phyloP scores from a whole-genome alignment of 1,140 invertebrate genomes.

The Bombus picipes region DNA sequence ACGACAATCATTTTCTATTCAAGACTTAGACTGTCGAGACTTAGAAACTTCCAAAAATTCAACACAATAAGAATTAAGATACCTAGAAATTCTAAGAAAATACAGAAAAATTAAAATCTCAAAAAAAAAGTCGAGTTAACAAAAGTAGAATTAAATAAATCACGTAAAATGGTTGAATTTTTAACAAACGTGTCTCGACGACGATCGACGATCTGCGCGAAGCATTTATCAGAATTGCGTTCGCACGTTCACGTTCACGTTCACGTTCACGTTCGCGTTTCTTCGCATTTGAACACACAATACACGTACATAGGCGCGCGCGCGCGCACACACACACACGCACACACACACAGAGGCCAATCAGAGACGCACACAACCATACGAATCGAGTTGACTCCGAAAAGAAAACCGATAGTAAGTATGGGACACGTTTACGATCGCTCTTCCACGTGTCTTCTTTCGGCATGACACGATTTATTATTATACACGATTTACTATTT shows the following conservation, averaged over 20 bases:
- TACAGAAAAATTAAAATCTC: background rate
- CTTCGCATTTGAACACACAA: slow-evolving; percentile 50
- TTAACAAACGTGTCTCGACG: slow-evolving; percentile 7
- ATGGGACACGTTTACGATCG: slow-evolving; percentile 55
- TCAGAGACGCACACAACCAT: slow-evolving; percentile 36
- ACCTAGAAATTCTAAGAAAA: background rate
- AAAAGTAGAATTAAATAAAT: background rate
- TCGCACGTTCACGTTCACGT: slow-evolving; percentile 32
- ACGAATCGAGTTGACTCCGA: background rate
- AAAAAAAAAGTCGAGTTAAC: background rate
- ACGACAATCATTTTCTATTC: slow-evolving; percentile 39
- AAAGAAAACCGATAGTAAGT: slow-evolving; percentile 20
- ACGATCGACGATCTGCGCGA: slow-evolving; percentile 41
- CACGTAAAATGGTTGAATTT: background rate
- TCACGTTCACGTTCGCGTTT: background rate
- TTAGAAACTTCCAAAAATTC: background rate
- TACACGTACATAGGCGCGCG: background rate
- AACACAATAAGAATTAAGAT: background rate
- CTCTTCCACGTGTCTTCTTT: slow-evolving; percentile 62
- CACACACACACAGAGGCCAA: slow-evolving; percentile 23
- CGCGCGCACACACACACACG: accelerated
- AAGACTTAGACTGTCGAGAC: slow-evolving; percentile 4
- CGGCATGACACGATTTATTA: slow-evolving; percentile 49
- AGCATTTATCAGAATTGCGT: slow-evolving; percentile 56
- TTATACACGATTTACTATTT: slow-evolving; percentile 58